phyloP scores from a whole-genome alignment of 2,888 invertebrate genomes.

The Drosophila quinaria region DNA sequence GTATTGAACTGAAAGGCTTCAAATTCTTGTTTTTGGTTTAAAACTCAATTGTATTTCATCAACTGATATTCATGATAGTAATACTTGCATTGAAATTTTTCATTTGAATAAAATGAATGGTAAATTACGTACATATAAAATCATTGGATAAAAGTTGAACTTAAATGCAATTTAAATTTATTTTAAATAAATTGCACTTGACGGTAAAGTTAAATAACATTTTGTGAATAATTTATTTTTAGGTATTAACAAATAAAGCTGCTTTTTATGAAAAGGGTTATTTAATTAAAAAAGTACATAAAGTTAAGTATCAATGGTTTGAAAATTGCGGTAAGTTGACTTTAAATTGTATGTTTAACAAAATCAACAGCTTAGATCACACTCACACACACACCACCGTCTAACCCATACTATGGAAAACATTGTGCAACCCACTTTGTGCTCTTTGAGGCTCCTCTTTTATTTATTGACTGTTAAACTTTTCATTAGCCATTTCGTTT shows the following conservation, averaged over 20 bases:
- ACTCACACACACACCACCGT: not conserved
- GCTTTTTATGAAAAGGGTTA: not conserved
- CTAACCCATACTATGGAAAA: not conserved
- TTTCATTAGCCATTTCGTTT: conserved; percentile 82
- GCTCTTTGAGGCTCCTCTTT: conserved; percentile 46
- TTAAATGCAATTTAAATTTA: not conserved
- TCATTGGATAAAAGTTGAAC: not conserved
- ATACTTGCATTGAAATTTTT: not conserved
- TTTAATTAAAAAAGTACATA: not conserved
- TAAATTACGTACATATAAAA: not conserved
- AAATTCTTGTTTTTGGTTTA: no score
- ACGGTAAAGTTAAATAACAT: not conserved
- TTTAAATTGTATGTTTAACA: conserved; percentile 24
- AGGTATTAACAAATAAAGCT: not conserved
- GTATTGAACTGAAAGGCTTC: no score
- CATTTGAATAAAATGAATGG: not conserved
- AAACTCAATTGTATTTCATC: no score
- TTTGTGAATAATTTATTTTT: not conserved
- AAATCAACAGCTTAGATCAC: conserved; percentile 30
- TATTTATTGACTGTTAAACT: conserved; percentile 82
- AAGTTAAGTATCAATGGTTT: not conserved
- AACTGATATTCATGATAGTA: no score
- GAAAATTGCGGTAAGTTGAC: not conserved
- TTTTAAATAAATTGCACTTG: not conserved
- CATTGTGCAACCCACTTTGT: conserved; percentile 17